These are phyloP conservation scores for Okamejei kenojei DNA, from an alignment of 2,797 vertebrate genomes.

Conservation along the genomic window DNA sequence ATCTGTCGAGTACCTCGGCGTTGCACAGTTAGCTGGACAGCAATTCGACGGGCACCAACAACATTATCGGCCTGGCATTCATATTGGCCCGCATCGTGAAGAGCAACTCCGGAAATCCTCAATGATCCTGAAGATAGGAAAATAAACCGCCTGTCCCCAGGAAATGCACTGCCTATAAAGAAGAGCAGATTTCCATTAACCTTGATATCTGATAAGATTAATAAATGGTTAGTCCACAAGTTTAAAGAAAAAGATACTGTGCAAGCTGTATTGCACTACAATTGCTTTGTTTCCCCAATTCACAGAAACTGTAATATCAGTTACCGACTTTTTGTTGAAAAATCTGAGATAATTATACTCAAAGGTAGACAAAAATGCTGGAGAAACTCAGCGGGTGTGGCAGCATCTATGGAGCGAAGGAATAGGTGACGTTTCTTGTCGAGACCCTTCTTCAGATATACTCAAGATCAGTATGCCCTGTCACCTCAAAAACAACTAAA, in stretches of 20 bases:
- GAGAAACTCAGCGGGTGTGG: too few relatives aligned
- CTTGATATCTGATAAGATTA: background rate
- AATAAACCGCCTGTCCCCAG: slow-evolving; percentile 79
- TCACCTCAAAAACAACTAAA: background rate
- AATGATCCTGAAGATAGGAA: slow-evolving; percentile 79
- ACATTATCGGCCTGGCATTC: slow-evolving; percentile 93
- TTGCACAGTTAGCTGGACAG: slow-evolving; percentile 78
- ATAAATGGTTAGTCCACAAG: background rate
- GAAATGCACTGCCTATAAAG: slow-evolving; percentile 73
- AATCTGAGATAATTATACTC: background rate
- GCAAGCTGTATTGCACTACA: too few relatives aligned
- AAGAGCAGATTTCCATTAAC: background rate
- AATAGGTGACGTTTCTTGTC: too few relatives aligned
- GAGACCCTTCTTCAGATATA: background rate
- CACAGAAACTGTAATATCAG: background rate
- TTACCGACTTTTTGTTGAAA: background rate
- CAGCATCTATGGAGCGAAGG: too few relatives aligned
- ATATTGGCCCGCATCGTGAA: slow-evolving; percentile 91
- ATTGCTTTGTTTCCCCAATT: background rate
- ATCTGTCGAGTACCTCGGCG: slow-evolving; percentile 68
- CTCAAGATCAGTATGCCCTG: background rate
- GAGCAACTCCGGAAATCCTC: slow-evolving; percentile 77
- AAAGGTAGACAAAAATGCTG: too few relatives aligned
- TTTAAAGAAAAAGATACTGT: background rate
- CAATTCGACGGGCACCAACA: slow-evolving; percentile 70